A percentile compares a stretch with the other conserved stretches of the same genome.
These are phyloP conservation scores for Cygnus olor DNA, from an alignment of 2,797 vertebrate species.

Conservation along the genomic window DNA sequence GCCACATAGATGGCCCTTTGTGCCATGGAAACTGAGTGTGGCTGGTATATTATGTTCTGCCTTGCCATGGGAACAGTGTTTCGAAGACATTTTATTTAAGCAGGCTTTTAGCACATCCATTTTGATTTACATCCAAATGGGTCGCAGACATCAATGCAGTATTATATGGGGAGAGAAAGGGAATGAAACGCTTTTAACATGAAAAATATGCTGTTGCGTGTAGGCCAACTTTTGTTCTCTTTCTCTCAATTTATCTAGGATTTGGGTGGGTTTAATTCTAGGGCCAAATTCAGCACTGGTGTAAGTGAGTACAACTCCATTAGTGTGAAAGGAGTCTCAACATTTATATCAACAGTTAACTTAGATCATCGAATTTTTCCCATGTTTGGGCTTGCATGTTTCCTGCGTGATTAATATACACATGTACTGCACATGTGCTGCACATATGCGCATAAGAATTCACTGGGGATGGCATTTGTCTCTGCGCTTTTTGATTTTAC, in stretches of 20 bases:
- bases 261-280: slow-evolving; percentile 53
- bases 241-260: slow-evolving; percentile 47
- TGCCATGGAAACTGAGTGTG: slow-evolving; percentile 9
- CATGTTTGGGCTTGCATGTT: slow-evolving; percentile 56
- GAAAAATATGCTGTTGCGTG: slow-evolving; percentile 52
- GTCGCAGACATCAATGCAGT: slow-evolving; percentile 53
- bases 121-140: slow-evolving; percentile 68
- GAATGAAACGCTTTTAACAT: slow-evolving; percentile 55
- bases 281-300: slow-evolving; percentile 29
- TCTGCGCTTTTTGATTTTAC: slow-evolving; percentile 11
- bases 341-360: slow-evolving; percentile 45
- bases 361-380: slow-evolving; percentile 52
- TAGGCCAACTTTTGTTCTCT: slow-evolving; percentile 62
- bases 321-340: slow-evolving; percentile 9
- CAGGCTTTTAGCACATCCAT: slow-evolving; percentile 65
- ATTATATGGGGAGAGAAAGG: slow-evolving; percentile 39
- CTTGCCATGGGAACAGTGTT: slow-evolving; percentile 30
- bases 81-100: slow-evolving; percentile 48
- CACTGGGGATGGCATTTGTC: background rate
- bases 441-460: slow-evolving; percentile 50
- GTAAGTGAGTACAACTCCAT: slow-evolving; percentile 31
- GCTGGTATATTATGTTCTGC: slow-evolving; percentile 30
- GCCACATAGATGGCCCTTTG: background rate
- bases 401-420: slow-evolving; percentile 46
- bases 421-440: slow-evolving; percentile 44